Conservation (phyloP, 2,888 invertebrate genomes). For the Chirona hameri region DNA sequence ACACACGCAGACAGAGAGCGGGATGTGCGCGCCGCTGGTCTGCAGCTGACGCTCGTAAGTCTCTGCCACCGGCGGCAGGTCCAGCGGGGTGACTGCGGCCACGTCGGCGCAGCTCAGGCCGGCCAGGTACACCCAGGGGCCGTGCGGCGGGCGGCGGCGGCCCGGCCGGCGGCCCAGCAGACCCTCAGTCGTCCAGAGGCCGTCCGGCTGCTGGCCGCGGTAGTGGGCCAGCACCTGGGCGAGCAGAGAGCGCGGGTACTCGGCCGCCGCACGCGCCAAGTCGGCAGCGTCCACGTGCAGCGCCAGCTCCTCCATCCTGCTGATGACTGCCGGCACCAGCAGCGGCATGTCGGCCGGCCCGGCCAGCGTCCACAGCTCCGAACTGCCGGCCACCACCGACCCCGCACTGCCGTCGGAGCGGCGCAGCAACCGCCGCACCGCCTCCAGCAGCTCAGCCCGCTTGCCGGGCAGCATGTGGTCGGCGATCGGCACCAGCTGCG, state of each 20-base stretch:
- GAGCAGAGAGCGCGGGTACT: background rate
- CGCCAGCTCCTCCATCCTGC: background rate
- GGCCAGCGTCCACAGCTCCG: background rate
- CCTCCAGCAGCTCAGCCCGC: background rate
- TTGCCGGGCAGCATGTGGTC: slow-evolving; percentile 14
- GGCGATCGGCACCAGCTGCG: background rate
- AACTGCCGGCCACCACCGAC: background rate
- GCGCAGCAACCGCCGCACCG: background rate
- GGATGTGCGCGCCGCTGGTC: background rate
- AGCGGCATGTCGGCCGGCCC: background rate
- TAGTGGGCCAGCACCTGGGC: background rate
- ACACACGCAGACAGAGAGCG: background rate
- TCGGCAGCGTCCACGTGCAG: background rate
- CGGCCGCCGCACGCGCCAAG: background rate
- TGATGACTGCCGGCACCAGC: background rate
- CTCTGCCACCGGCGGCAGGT: background rate
- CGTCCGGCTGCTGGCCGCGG: background rate
- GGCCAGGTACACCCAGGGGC: slow-evolving; percentile 7
- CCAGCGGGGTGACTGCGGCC: background rate
- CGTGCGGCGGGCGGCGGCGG: background rate
- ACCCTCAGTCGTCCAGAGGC: background rate
- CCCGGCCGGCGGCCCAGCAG: slow-evolving; percentile 25
- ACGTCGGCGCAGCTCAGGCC: background rate
- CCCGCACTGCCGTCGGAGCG: background rate
- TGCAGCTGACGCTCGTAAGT: background rate